Evolutionary conservation across 2,888 invertebrate genomes (phyloP).

Genomic region (Leptarthrus brevirostris): DNA sequence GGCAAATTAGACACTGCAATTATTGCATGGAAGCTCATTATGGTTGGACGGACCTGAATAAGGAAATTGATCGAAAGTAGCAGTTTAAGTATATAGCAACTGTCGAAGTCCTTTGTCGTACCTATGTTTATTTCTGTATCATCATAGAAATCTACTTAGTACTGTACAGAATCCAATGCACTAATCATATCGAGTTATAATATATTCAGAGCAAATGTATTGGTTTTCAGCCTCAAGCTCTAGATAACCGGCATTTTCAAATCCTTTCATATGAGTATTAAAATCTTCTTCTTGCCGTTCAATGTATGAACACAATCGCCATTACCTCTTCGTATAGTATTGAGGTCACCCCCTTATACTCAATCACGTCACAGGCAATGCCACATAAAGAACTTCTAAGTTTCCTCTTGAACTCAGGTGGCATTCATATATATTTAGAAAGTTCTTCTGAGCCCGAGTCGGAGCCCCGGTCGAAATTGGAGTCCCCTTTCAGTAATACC

Average conservation of each 20-base stretch:
- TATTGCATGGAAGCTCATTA: not conserved
- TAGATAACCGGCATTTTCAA: not conserved
- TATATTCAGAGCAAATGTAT: not conserved
- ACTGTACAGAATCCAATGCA: not conserved
- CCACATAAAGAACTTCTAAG: conserved; percentile 9
- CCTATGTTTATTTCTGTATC: not conserved
- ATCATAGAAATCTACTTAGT: not conserved
- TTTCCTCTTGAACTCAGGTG: conserved; percentile 9
- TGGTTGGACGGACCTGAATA: not conserved
- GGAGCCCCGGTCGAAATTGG: too few relatives aligned
- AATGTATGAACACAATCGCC: not conserved
- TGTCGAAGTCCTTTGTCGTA: not conserved
- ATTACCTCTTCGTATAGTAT: not conserved
- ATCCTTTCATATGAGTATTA: not conserved
- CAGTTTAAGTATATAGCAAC: not conserved
- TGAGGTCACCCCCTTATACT: not conserved
- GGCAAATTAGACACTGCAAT: not conserved
- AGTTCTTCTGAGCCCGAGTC: not conserved
- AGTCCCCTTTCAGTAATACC: conserved; percentile 3
- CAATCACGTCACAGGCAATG: not conserved
- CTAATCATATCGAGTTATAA: not conserved
- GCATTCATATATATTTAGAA: conserved; percentile 5
- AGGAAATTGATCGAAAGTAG: not conserved
- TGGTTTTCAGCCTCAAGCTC: not conserved
- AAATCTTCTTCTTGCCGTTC: not conserved